phyloP scores from a whole-genome alignment of 2,888 invertebrate species.

The Polyommatus iphigenia region DNA sequence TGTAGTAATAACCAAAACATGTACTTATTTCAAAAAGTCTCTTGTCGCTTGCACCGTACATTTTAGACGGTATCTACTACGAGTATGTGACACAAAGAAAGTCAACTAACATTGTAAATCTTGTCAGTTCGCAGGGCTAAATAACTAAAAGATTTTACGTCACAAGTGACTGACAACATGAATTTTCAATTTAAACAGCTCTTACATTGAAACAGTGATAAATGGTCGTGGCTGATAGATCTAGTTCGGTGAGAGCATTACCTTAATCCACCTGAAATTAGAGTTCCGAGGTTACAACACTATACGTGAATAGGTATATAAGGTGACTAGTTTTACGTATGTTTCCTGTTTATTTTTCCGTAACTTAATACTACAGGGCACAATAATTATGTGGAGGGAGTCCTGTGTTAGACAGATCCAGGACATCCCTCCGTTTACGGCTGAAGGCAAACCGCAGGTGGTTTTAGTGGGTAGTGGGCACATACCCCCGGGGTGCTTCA shows the following conservation, averaged over 20 bases:
- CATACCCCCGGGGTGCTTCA: no score
- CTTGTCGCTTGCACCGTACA: slow-evolving; percentile 40
- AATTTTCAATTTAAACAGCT: slow-evolving; percentile 32
- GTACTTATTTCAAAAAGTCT: no score
- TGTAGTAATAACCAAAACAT: no score
- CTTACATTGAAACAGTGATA: slow-evolving; percentile 15
- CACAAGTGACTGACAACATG: slow-evolving; percentile 35
- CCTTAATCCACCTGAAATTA: slow-evolving; percentile 7
- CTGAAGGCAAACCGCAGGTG: no score
- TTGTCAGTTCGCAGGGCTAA: slow-evolving; percentile 52
- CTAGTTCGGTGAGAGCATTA: slow-evolving; percentile 15
- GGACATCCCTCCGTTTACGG: no score
- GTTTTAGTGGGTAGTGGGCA: no score
- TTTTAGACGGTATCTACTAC: slow-evolving; percentile 54
- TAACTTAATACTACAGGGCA: no score
- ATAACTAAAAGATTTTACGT: slow-evolving; percentile 43
- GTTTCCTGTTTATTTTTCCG: no score
- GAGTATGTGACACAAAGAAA: slow-evolving; percentile 70
- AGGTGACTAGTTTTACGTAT: no score
- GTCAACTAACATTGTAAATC: slow-evolving; percentile 65
- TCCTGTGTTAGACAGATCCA: no score
- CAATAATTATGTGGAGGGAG: no score
- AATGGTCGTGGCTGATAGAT: background rate
- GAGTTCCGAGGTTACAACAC: background rate
- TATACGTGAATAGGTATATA: background rate